Conservation (phyloP, 2,888 invertebrate species). For the Euplagia quadripunctaria region DNA sequence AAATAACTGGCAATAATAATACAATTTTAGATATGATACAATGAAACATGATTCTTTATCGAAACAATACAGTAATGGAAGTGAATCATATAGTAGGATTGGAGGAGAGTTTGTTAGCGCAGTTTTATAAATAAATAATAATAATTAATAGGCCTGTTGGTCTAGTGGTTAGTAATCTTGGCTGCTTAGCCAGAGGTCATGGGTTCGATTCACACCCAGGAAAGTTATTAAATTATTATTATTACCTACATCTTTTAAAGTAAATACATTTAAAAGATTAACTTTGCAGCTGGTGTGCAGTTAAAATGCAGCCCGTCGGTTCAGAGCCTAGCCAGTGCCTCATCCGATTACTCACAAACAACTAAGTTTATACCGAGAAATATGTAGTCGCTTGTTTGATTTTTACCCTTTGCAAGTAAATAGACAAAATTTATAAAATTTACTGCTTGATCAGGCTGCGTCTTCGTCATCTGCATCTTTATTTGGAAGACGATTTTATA, state of each 20-base stretch:
- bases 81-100: constrained; percentile 14
- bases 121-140: no score
- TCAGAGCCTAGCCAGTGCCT: no score
- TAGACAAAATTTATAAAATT: no score
- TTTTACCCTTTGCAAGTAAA: background rate
- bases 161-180: no score
- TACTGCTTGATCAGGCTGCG: no score
- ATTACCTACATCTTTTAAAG: background rate
- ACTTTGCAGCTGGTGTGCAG: no score
- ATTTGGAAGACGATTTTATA: background rate
- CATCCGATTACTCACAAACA: background rate
- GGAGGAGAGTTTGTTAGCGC: background rate
- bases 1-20: background rate
- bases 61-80: constrained; percentile 27
- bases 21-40: constrained; percentile 10
- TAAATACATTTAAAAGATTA: no score
- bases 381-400: background rate
- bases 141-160: background rate
- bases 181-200: no score
- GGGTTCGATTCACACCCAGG: background rate
- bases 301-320: no score
- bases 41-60: constrained; percentile 18
- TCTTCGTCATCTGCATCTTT: background rate
- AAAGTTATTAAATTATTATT: background rate
- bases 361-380: background rate